Percentiles rank a stretch among this genome's conserved stretches.
Evolutionary conservation across 2,797 vertebrate genomes (phyloP).

Genomic region (Lutjanus campechanus): DNA sequence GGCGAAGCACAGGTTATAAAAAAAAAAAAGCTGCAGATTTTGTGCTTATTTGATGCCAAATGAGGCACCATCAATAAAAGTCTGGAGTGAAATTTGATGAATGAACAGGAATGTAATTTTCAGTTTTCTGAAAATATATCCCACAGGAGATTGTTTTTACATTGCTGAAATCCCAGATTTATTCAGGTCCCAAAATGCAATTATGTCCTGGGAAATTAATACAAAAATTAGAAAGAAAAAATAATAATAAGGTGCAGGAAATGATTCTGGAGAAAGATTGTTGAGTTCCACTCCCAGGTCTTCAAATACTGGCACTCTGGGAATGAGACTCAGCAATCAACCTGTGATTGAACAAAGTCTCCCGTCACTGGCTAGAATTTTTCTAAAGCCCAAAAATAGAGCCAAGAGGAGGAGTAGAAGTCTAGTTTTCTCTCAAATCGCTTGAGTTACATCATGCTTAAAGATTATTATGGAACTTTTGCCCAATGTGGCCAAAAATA

Average conservation of each 20-base stretch:
- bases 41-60: conserved; percentile 10
- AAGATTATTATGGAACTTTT: no score
- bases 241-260: no score
- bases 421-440: no score
- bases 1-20: background rate
- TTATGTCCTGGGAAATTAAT: background rate
- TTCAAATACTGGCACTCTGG: no score
- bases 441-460: no score
- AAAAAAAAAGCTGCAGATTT: background rate
- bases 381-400: no score
- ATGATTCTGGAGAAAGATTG: no score
- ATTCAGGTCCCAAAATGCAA: background rate
- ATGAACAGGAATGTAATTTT: background rate
- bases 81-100: background rate
- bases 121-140: background rate
- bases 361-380: no score
- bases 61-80: background rate
- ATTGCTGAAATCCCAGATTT: background rate
- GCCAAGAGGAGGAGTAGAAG: no score
- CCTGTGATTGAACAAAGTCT: no score
- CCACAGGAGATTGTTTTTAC: background rate
- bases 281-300: no score
- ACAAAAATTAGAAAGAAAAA: background rate
- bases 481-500: background rate
- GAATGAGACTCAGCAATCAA: no score